These are phyloP conservation scores for Belonocnema kinseyi DNA, from an alignment of 1,140 invertebrate species.

Conservation along the genomic window DNA sequence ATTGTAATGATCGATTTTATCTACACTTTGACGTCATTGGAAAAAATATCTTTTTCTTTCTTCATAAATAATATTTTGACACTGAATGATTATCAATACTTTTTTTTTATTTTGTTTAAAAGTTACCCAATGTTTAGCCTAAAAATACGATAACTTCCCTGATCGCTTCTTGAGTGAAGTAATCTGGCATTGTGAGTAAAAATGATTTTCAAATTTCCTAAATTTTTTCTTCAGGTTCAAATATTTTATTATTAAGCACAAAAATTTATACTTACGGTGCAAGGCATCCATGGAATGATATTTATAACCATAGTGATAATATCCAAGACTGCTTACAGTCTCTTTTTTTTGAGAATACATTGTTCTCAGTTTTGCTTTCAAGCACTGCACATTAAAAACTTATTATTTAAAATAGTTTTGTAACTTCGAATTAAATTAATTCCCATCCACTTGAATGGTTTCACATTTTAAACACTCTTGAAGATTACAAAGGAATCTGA, in stretches of 20 bases:
- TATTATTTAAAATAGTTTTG: not conserved
- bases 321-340: conserved; percentile 47
- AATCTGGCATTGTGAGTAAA: conserved; percentile 11
- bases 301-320: conserved; percentile 54
- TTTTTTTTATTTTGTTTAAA: not conserved
- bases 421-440: not conserved
- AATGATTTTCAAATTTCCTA: not conserved
- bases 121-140: not conserved
- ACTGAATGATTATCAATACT: not conserved
- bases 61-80: too few relatives aligned
- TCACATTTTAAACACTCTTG: not conserved
- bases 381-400: not conserved
- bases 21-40: too few relatives aligned
- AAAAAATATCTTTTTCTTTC: not conserved
- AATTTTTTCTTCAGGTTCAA: not conserved
- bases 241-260: not conserved
- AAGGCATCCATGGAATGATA: conserved; percentile 55
- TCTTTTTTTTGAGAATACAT: conserved; percentile 44
- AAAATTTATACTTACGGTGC: conserved; percentile 50
- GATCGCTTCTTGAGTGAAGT: conserved; percentile 31
- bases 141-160: too few relatives aligned
- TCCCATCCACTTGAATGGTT: not conserved
- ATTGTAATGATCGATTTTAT: too few relatives aligned
- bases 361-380: conserved; percentile 2
- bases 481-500: conserved; percentile 7